Base-by-base conservation (phyloP, 1,140 invertebrate species). In the Diploscapter pachys region DNA sequence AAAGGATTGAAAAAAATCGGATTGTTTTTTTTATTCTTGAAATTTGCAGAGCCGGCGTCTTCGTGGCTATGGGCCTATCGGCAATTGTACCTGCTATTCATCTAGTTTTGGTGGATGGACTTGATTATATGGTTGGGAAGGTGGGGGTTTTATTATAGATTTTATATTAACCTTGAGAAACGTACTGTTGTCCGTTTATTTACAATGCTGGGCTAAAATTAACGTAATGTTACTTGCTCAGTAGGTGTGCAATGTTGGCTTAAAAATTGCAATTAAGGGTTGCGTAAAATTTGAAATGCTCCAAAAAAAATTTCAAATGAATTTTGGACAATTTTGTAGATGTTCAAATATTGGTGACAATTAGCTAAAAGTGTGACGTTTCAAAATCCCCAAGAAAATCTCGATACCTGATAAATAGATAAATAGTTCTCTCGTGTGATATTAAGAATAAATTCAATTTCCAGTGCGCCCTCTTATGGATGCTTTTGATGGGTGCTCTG, bases 401-500 rank as follows among this genome's bases (percentile, higher is more conserved):
- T 31, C 31, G 31, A 31, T 31, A 31, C 31, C 31, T 31, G 31
- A 31, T 31, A 31, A 31, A 31, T 31, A 31, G 31, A 31, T 31
- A 31, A 31, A 31, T 31, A 31, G 31, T 31, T 31, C 31, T 31
- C 31, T 31, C 31, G 31, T 31, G 31, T 31, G 31, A 31, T 31
- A 31, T 31, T 31, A 31, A 31, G 31, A 31, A 59, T 13, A 59
- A 59, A 59, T 13, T 89, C 6, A 83, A 89, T 31, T 86, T 88
- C 72, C 85, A 93, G 86, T 93, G 93, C 63, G 93, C 93, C 52
- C 89, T 98, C 51, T 94, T 95, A 50, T 98, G 94, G 94, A 89
- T 99, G 13, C 91, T 94, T 72, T 89, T 98, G 13, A 99, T 98
- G 96, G 95, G 92, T 80, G 85, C 92, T 56, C 88, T 99, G 13